Base-by-base conservation (phyloP, 2,113 vertebrate species). In the Dasyurus viverrinus region DNA sequence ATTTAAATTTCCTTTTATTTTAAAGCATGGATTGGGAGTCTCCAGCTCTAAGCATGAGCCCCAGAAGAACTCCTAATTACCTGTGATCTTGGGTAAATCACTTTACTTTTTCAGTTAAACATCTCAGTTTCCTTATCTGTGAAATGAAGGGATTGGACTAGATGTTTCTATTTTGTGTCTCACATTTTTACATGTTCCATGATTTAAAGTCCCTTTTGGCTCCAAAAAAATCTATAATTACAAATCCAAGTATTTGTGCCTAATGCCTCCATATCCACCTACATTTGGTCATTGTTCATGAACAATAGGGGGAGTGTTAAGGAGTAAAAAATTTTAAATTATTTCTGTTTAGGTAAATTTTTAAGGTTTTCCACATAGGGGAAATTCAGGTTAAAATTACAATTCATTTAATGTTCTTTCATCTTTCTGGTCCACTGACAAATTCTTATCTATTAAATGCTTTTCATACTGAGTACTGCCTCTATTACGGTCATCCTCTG, bases 1-100 rank as follows among this genome's bases (percentile, higher is more conserved):
- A n/a, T 89, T 91, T 96, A 93, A 93, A 91, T 57, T 42, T 84
- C n/a, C 60, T 42, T 68, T 68, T 68, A 30, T 68, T 68, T 68
- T 36, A 68, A 68, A 22, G 16, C 2, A 89, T 42, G 0, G 2
- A 94, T 89, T 25, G 53, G 23, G 27, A 89, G 19, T 22, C 36
- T 53, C 36, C 53, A 89, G 12, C 24, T 36, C n/a, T 89, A n/a
- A 12, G 52, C 92, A 96, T 92, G 10, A 93, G 89, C 57, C 53
- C 89, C 89, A 90, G 54, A 1, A 93, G 55, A 94, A 46, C 54
- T 50, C 11, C 47, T n/a, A 26, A 7, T 24, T 54, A 53, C n/a
- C 42, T 90, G 12, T 90, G 90, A 36, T n/a, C 0, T 22, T 1
- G 10, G 46, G 26, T 27, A 7, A 14, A 24, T 57, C 30, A 47